A percentile compares a stretch with the other conserved stretches of the same genome.
phyloP scores from a whole-genome alignment of 2,113 vertebrate species.

The Candoia aspera region DNA sequence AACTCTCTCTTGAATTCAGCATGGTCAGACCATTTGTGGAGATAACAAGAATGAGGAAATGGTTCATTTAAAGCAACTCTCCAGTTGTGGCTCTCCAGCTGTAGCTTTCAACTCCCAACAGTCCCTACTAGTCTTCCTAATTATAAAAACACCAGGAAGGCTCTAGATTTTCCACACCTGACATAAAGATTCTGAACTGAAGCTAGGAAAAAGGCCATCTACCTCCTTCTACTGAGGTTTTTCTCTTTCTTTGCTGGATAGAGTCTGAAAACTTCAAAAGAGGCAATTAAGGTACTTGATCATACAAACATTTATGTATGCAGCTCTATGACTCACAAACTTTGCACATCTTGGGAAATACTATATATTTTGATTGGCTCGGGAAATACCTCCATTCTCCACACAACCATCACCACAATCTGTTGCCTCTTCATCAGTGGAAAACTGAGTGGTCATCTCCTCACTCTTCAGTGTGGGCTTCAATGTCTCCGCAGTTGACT shows the following conservation, averaged over 20 bases:
- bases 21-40: background rate
- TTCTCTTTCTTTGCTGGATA: too few relatives aligned
- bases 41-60: background rate
- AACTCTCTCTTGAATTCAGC: background rate
- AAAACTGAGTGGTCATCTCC: slow-evolving; percentile 80
- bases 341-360: background rate
- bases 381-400: slow-evolving; percentile 75
- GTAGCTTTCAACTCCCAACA: background rate
- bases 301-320: background rate
- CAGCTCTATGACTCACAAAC: background rate
- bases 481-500: slow-evolving; percentile 82
- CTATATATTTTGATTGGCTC: slow-evolving; percentile 25
- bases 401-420: slow-evolving; percentile 77
- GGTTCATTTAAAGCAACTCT: background rate
- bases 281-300: background rate
- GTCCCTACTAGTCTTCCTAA: background rate
- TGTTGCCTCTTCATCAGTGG: slow-evolving; percentile 73
- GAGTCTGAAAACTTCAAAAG: background rate
- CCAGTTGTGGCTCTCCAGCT: too few relatives aligned
- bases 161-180: background rate
- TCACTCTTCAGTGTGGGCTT: slow-evolving; percentile 84
- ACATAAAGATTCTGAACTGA: background rate
- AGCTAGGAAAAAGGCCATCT: background rate
- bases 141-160: background rate
- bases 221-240: background rate